These are phyloP conservation scores for Plebejus anna DNA, from an alignment of 2,888 invertebrate species.

Conservation along the genomic window DNA sequence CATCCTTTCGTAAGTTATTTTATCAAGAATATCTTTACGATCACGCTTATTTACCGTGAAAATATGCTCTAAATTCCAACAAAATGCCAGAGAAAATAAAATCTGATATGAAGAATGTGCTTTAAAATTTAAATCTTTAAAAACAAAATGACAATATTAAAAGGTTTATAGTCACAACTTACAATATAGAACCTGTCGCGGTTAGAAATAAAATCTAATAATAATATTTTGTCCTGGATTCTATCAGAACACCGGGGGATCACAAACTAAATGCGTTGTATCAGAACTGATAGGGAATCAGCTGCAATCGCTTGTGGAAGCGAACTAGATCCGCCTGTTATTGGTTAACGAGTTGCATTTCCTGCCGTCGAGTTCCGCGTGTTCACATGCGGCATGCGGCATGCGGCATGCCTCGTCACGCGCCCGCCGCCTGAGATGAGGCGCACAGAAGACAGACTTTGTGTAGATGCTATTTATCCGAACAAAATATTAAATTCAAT, in stretches of 20 bases:
- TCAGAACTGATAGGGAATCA: not conserved
- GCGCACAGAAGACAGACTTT: not conserved
- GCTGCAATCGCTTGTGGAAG: conserved; percentile 19
- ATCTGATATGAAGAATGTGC: not conserved
- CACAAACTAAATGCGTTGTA: not conserved
- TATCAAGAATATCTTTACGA: not conserved
- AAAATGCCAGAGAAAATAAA: not conserved
- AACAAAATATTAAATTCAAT: not conserved
- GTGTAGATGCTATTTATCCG: not conserved
- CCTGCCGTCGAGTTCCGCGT: conserved; percentile 12
- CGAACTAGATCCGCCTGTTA: conserved; percentile 1
- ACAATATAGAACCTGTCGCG: no score
- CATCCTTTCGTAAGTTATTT: not conserved
- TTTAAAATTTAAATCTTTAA: not conserved
- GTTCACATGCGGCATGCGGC: not conserved
- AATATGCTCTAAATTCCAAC: conserved; percentile 1
- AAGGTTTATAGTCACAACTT: not conserved
- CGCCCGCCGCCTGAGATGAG: not conserved
- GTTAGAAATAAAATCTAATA: not conserved
- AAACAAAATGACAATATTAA: not conserved
- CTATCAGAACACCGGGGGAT: not conserved
- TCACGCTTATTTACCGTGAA: not conserved
- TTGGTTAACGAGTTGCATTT: conserved; percentile 27
- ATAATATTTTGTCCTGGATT: not conserved
- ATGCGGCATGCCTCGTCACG: not conserved